Conservation (phyloP, 2,888 invertebrate genomes). For the Abscondita cerata region DNA sequence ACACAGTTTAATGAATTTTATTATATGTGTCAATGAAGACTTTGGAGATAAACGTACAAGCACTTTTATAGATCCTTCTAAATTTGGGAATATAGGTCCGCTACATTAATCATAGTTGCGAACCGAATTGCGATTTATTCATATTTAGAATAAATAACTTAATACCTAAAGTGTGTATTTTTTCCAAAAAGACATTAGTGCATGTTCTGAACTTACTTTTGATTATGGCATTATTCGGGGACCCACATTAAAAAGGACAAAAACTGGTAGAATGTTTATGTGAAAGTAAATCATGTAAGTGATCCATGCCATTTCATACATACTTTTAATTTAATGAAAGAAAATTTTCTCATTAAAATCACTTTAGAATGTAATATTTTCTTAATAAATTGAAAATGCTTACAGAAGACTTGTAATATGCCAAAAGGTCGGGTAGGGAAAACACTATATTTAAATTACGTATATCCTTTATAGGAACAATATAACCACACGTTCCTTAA, state of each 20-base stretch:
- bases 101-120: constrained; percentile 91
- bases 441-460: constrained; percentile 86
- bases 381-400: too few relatives aligned
- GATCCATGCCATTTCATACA: constrained; percentile 60
- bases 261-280: constrained; percentile 64
- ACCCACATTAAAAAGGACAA: too few relatives aligned
- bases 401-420: constrained; percentile 85
- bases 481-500: constrained; percentile 74
- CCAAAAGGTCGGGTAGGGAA: constrained; percentile 85
- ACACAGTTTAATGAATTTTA: constrained; percentile 47
- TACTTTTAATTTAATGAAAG: too few relatives aligned
- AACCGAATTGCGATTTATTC: constrained; percentile 78
- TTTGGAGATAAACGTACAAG: constrained; percentile 55
- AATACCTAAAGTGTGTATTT: constrained; percentile 81
- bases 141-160: constrained; percentile 76
- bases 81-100: constrained; percentile 86
- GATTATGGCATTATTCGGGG: constrained; percentile 80
- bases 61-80: constrained; percentile 81
- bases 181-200: constrained; percentile 70
- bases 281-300: constrained; percentile 61
- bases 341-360: too few relatives aligned
- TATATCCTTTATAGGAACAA: constrained; percentile 91
- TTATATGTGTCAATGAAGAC: constrained; percentile 71
- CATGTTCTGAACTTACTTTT: constrained; percentile 78
- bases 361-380: too few relatives aligned